phyloP scores from a whole-genome alignment of 2,797 vertebrate species.

The Alca torda region DNA sequence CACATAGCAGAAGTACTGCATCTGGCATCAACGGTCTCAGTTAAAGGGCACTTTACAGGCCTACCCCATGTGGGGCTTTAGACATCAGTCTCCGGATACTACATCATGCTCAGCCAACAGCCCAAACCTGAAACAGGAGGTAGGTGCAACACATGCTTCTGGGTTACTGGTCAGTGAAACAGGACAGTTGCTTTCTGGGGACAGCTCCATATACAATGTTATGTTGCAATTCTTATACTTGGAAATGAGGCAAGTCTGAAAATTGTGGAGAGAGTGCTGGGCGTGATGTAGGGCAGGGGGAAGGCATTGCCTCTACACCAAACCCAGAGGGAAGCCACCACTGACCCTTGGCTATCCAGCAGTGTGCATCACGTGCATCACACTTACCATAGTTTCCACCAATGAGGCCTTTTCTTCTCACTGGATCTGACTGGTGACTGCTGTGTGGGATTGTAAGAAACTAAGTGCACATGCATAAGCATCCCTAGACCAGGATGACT shows the following conservation, averaged over 20 bases:
- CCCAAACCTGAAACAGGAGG: neutral
- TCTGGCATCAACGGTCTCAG: neutral
- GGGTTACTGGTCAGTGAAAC: neutral
- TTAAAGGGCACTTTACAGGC: neutral
- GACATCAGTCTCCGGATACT: neutral
- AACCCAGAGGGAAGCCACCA: neutral
- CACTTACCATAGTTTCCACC: neutral
- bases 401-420: neutral
- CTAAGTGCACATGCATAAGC: neutral
- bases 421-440: neutral
- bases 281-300: neutral
- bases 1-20: neutral
- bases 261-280: neutral
- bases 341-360: neutral
- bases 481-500: neutral
- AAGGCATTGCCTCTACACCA: neutral
- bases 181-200: neutral
- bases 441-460: neutral
- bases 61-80: neutral
- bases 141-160: neutral
- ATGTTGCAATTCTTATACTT: neutral
- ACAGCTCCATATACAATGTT: neutral
- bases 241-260: neutral
- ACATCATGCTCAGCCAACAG: neutral
- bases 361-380: accelerated